phyloP scores from a whole-genome alignment of 2,888 invertebrate species.

The Ectemnius cavifrons region DNA sequence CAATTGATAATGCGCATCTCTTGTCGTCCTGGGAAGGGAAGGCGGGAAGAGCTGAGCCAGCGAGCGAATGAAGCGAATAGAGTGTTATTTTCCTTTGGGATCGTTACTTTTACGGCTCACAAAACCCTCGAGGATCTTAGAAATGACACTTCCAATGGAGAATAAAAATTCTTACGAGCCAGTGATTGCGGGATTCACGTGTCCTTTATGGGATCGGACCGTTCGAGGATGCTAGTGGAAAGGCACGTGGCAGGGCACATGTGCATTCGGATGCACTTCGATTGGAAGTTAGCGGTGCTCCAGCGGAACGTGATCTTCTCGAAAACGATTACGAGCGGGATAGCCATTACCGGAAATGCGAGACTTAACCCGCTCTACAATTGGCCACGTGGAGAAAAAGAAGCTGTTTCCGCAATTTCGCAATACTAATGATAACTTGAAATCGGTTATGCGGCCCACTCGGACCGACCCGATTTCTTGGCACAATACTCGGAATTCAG shows the following conservation, averaged over 20 bases:
- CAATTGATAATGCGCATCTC: too few species aligned
- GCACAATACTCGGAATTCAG: too few species aligned
- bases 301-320: conserved; percentile 32
- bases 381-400: background rate
- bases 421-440: too few species aligned
- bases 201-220: background rate
- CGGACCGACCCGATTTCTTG: too few species aligned
- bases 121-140: too few species aligned
- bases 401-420: background rate
- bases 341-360: conserved; percentile 40
- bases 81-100: too few species aligned
- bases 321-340: conserved; percentile 45
- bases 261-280: conserved; percentile 6
- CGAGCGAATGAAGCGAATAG: too few species aligned
- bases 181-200: conserved; percentile 3
- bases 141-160: background rate
- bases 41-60: too few species aligned
- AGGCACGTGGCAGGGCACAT: background rate
- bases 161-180: conserved; percentile 1
- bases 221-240: background rate
- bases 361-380: conserved; percentile 35
- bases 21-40: too few species aligned
- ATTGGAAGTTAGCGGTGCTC: conserved; percentile 35
- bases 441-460: too few species aligned
- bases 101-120: too few species aligned